phyloP scores from a whole-genome alignment of 2,797 vertebrate genomes.

The Lagocephalus sceleratus region DNA sequence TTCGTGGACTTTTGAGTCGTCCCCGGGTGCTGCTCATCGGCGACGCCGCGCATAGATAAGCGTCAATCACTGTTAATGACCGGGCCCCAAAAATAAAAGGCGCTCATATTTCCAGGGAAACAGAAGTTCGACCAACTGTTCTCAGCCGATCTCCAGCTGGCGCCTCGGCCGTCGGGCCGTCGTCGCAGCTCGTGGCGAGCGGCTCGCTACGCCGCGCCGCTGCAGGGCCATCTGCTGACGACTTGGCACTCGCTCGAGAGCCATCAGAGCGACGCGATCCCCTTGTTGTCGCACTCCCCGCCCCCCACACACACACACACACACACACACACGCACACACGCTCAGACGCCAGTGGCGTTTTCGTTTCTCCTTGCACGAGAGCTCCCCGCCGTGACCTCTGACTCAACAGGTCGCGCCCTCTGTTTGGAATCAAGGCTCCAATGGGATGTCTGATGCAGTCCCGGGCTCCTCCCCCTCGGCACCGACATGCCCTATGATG shows the following conservation, averaged over 20 bases:
- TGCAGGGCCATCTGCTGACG: conserved; percentile 53
- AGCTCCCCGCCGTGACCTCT: conserved; percentile 9
- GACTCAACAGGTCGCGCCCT: conserved; percentile 29
- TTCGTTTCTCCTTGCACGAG: not conserved
- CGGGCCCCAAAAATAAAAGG: not conserved
- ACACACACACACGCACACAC: too few species aligned
- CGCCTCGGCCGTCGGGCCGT: conserved; percentile 35
- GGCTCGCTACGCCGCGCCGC: conserved; percentile 24
- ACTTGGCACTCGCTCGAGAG: conserved; percentile 51
- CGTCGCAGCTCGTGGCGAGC: conserved; percentile 40
- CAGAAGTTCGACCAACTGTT: conserved; percentile 20
- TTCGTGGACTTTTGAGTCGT: not conserved
- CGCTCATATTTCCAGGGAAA: conserved; percentile 15
- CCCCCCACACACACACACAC: too few species aligned
- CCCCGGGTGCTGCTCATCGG: too few species aligned
- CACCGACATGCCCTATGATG: conserved; percentile 41
- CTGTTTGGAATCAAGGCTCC: not conserved
- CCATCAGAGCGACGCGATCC: conserved; percentile 41
- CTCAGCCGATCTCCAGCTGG: conserved; percentile 48
- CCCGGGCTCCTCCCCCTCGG: conserved; percentile 29
- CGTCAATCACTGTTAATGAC: not conserved
- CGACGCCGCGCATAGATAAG: not conserved
- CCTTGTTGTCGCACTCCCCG: not conserved
- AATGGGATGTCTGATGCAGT: conserved; percentile 18
- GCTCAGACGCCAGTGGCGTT: too few species aligned